Base-by-base conservation (phyloP, 2,888 invertebrate genomes). In the Leptinotarsa peninsularis region DNA sequence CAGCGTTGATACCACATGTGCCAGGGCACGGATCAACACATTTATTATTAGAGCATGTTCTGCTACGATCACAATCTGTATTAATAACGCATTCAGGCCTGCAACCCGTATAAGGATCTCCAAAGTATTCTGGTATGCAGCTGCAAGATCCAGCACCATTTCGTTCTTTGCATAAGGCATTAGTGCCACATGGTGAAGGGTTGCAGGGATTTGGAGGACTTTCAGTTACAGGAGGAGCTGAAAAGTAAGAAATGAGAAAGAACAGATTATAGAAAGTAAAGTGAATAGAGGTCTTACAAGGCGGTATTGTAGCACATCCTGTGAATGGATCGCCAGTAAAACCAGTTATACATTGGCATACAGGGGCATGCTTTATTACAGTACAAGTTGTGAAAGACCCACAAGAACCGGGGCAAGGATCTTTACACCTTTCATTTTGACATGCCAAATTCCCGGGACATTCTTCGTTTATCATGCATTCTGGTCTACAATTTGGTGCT, bases 351-450 rank as follows among this genome's bases (percentile, higher is more conserved):
- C 95, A 95, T 83, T 92, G 92, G 85, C 96, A 96, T 77, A 93
- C 89, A 75, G 95, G 95, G 81, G 93, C 91, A 87, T 96, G 95
- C 86, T 94, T 94, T 82, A 93, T 90, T 70, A 94, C 94, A 80
- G 91, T 91, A 87, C 96, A 96, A 78, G 92, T 90, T 43, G 95
- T 93, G 85, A 93, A 91, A 74, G 92, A 87, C 68, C 95, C 95
- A 86, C 95, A 95, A 68, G 94, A 92, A 66, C 94, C 94, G 70
- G 91, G 91, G 85, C 96, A 96, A 72, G 96, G 95, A 86, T 95
- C 94, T 76, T 91, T 90, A 87, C 95, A 96, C 87, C 92, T 93
- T 84, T 93, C 93, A 86, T 93, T 93, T 80, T 94, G 92, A 87
- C 96, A 96, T 76, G 95, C 94, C 86, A 91, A 90, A 85, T 92